phyloP scores from a whole-genome alignment of 2,888 invertebrate genomes.

The Chaetogeoica ovagalla region DNA sequence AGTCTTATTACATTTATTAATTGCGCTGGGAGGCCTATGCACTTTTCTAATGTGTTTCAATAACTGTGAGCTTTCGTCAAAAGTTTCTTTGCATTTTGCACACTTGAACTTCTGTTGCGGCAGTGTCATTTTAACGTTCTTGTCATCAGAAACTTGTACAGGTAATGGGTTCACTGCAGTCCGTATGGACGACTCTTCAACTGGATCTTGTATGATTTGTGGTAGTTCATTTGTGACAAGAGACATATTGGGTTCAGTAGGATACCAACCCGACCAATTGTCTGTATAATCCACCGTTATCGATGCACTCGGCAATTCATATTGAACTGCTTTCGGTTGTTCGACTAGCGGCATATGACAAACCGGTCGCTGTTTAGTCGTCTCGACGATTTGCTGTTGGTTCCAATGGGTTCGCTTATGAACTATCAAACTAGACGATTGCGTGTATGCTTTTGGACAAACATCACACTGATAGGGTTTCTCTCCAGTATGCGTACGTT shows the following conservation, averaged over 20 bases:
- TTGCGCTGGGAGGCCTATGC: no score
- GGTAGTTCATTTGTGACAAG: no score
- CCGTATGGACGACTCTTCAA: not conserved
- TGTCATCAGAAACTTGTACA: not conserved
- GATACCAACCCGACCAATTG: constrained; percentile 32
- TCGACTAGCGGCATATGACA: no score
- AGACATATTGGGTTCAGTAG: no score
- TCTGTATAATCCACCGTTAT: constrained; percentile 13
- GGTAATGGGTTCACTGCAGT: not conserved
- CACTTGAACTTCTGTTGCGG: constrained; percentile 36
- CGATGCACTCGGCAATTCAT: not conserved
- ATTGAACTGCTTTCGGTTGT: no score
- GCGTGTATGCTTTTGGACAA: constrained; percentile 35
- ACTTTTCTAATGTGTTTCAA: constrained; percentile 34
- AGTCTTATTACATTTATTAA: no score
- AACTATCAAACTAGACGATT: constrained; percentile 33
- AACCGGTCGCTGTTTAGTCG: no score
- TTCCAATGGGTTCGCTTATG: constrained; percentile 44
- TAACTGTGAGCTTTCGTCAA: not conserved
- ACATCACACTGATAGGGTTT: constrained; percentile 36
- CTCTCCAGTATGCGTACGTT: constrained; percentile 26
- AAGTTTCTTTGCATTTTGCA: constrained; percentile 41
- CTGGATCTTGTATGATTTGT: no score
- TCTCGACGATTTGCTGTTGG: no score
- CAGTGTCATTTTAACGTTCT: not conserved